Conservation (phyloP, 2,113 vertebrate genomes). For the Heptranchias perlo region DNA sequence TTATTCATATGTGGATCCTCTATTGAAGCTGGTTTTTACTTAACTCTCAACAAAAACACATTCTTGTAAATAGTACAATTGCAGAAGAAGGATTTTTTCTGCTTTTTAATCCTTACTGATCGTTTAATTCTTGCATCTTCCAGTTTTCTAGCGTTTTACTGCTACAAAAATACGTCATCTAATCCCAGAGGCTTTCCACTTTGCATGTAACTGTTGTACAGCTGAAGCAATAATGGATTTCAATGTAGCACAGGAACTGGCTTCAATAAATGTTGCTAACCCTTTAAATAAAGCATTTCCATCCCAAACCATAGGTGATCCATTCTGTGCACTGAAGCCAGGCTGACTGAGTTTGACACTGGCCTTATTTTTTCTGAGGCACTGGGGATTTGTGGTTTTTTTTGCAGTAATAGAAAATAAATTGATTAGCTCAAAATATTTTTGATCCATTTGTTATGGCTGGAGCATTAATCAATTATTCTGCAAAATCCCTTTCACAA, state of each 20-base stretch:
- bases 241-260: background rate
- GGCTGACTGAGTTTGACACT: background rate
- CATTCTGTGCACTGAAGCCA: background rate
- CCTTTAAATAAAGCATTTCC: background rate
- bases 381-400: background rate
- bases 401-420: background rate
- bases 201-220: background rate
- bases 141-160: background rate
- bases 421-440: background rate
- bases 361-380: background rate
- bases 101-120: background rate
- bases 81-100: background rate
- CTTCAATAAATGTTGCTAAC: background rate
- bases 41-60: background rate
- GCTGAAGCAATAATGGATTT: background rate
- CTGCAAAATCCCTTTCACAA: background rate
- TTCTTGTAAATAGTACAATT: background rate
- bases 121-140: background rate
- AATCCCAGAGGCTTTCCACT: background rate
- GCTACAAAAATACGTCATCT: background rate
- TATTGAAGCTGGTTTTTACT: background rate
- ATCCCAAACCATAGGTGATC: background rate
- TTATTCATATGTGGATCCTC: background rate
- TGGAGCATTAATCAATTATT: background rate
- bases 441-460: background rate